Conservation (phyloP, 1,140 invertebrate genomes). For the Centruroides vittatus region DNA sequence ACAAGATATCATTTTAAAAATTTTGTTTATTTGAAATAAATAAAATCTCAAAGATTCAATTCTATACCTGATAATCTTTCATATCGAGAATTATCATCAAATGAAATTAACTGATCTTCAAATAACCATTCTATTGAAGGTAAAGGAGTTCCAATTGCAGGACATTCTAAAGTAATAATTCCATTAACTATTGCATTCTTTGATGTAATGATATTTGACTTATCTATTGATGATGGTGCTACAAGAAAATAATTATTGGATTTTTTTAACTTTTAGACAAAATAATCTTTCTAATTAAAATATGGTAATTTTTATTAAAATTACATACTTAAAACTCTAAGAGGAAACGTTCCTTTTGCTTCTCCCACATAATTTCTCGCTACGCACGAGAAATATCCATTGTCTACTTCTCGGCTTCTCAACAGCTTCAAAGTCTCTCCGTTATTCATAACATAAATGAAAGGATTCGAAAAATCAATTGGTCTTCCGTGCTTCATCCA, state of each 20-base stretch:
- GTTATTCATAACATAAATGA: slow-evolving; percentile 9
- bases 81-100: no score
- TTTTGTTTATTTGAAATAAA: no score
- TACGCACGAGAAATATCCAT: slow-evolving; percentile 10
- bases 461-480: slow-evolving; percentile 5
- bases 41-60: no score
- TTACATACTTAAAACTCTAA: slow-evolving; percentile 10
- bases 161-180: slow-evolving; percentile 26
- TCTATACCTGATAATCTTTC: no score
- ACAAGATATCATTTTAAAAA: no score
- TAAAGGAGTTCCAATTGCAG: slow-evolving; percentile 26
- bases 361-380: slow-evolving; percentile 9
- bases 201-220: background rate
- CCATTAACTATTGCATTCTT: slow-evolving; percentile 21
- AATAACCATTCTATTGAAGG: slow-evolving; percentile 22
- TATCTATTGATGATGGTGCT: slow-evolving; percentile 9
- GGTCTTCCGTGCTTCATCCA: slow-evolving; percentile 26
- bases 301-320: background rate
- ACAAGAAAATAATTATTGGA: background rate
- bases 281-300: no score
- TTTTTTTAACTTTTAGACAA: no score
- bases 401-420: slow-evolving; percentile 6
- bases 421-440: slow-evolving; percentile 11
- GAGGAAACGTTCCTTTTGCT: slow-evolving; percentile 4
- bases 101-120: background rate